Conservation (phyloP, 2,888 invertebrate species). For the Caenorhabditis zanzibari region DNA sequence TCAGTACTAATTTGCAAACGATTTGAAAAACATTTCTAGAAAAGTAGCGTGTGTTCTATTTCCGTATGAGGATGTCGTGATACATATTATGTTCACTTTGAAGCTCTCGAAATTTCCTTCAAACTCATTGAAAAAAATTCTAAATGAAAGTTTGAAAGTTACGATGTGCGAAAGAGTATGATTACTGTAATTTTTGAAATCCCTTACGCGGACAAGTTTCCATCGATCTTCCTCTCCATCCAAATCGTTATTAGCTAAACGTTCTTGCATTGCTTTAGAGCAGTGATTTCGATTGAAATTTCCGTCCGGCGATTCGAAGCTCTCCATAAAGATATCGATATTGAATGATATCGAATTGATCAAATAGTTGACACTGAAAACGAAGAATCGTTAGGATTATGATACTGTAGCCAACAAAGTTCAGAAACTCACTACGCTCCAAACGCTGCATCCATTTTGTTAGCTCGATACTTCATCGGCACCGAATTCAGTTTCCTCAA, state of each 20-base stretch:
- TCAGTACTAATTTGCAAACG: no score
- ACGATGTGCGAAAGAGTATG: no score
- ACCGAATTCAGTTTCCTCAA: not conserved
- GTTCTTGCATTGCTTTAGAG: not conserved
- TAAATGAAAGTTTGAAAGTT: no score
- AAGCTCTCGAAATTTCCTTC: no score
- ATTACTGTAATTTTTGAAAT: no score
- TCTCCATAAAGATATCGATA: not conserved
- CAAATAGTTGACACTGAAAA: not conserved
- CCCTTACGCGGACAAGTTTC: not conserved
- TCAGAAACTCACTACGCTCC: not conserved
- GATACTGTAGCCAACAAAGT: not conserved
- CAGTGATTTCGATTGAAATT: not conserved
- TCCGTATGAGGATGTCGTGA: no score
- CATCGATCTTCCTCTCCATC: not conserved
- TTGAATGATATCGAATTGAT: not conserved
- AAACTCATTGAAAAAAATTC: no score
- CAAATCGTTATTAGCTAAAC: not conserved
- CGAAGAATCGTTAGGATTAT: not conserved
- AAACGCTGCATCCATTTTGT: not conserved
- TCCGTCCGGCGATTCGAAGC: no score
- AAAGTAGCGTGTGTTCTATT: no score
- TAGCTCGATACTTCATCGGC: constrained; percentile 6
- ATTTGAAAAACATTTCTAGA: no score
- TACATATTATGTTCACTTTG: no score